Percentiles rank a stretch among this genome's conserved stretches.
These are phyloP conservation scores for Chymomyza procnemis DNA, from an alignment of 2,888 invertebrate species.

Conservation along the genomic window DNA sequence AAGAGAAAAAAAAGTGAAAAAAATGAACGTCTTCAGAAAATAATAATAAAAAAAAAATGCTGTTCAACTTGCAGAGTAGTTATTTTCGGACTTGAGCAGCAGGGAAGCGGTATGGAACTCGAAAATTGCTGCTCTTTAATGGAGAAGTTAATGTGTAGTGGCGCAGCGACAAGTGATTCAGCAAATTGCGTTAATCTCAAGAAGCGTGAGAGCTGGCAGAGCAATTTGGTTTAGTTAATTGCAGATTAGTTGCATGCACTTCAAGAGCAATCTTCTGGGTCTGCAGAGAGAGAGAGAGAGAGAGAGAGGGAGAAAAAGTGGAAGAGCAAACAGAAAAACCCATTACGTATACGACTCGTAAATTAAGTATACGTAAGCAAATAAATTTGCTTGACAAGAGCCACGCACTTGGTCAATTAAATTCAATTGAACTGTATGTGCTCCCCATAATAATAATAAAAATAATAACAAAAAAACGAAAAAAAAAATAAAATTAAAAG, in stretches of 20 bases:
- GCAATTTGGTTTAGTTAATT: background rate
- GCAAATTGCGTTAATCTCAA: background rate
- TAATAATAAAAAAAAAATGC: slow-evolving; percentile 31
- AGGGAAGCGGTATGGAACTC: slow-evolving; percentile 27
- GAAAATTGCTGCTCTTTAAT: slow-evolving; percentile 67
- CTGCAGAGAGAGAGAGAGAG: background rate
- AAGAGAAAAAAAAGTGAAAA: slow-evolving; percentile 63
- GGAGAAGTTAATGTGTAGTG: slow-evolving; percentile 39
- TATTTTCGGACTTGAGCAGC: slow-evolving; percentile 35
- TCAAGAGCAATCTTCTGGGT: background rate
- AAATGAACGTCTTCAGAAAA: slow-evolving; percentile 24
- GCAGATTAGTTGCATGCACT: slow-evolving; percentile 2
- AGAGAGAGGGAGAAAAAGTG: too few species aligned
- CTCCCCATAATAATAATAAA: slow-evolving; percentile 28
- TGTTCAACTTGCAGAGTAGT: slow-evolving; percentile 41
- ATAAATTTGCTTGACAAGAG: slow-evolving; percentile 61
- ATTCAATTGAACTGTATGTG: slow-evolving; percentile 65
- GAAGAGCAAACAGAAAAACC: background rate
- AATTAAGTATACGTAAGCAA: slow-evolving; percentile 68
- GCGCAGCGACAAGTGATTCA: background rate
- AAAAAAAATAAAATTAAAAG: slow-evolving; percentile 2
- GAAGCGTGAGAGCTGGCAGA: background rate
- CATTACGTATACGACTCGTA: slow-evolving; percentile 53
- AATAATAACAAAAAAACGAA: too few species aligned
- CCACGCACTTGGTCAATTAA: slow-evolving; percentile 65